Conservation (phyloP, 2,797 vertebrate genomes). For the Buceros bicornis region DNA sequence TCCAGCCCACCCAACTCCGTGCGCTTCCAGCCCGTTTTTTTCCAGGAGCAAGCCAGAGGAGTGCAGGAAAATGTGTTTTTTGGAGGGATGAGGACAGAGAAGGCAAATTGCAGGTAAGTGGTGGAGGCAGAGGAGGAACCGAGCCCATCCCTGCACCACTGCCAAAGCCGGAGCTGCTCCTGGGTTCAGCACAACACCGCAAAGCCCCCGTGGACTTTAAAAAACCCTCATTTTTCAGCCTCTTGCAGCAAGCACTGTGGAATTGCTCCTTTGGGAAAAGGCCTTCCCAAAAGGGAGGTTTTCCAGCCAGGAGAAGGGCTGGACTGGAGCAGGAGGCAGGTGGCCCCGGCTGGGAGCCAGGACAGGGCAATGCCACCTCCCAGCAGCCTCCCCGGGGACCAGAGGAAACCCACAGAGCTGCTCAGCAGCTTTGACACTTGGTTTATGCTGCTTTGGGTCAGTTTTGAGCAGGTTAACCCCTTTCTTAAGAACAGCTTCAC, state of each 20-base stretch:
- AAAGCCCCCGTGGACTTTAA: not conserved
- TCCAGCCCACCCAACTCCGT: fast-evolving
- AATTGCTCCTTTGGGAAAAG: not conserved
- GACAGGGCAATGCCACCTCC: not conserved
- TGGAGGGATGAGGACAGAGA: fast-evolving
- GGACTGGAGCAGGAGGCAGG: not conserved
- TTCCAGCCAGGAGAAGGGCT: not conserved
- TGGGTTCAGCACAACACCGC: not conserved
- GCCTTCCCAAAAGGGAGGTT: not conserved
- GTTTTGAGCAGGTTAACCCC: not conserved
- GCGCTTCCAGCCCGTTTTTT: fast-evolving
- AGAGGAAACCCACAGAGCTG: not conserved
- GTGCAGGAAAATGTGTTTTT: fast-evolving
- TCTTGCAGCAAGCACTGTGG: not conserved
- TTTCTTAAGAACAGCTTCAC: not conserved
- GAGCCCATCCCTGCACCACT: not conserved
- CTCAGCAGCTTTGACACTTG: not conserved
- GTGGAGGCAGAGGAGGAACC: not conserved
- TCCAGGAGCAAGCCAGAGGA: not conserved
- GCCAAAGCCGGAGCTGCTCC: not conserved
- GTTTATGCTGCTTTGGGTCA: not conserved
- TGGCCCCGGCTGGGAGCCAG: not conserved
- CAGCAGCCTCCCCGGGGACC: not conserved
- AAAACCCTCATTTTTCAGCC: not conserved
- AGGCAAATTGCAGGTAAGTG: not conserved